These are phyloP conservation scores for Plestiodon gilberti DNA, from an alignment of 2,113 vertebrate species.

Conservation along the genomic window DNA sequence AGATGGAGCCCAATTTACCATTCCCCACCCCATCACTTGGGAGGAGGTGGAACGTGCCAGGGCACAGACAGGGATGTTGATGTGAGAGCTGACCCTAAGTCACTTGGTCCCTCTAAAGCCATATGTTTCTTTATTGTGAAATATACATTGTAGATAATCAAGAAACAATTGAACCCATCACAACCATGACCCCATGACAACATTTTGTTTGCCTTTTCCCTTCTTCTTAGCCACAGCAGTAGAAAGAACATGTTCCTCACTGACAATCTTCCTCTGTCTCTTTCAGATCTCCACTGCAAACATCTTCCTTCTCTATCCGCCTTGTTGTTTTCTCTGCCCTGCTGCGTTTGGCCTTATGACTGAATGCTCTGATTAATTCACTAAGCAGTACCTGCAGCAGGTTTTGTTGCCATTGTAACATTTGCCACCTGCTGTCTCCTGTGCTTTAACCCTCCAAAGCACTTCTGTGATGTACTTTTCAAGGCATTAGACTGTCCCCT, in stretches of 20 bases:
- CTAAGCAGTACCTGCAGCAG: not conserved
- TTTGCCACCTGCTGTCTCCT: not conserved
- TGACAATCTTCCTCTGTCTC: conserved; percentile 8
- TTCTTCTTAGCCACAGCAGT: not conserved
- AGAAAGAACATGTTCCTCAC: conserved; percentile 18
- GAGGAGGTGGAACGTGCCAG: no score
- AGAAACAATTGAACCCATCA: conserved; percentile 4
- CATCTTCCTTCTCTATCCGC: not conserved
- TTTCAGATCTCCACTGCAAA: conserved; percentile 24
- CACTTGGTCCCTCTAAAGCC: not conserved
- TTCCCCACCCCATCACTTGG: no score
- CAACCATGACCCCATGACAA: not conserved
- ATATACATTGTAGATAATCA: not conserved
- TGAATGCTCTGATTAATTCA: not conserved
- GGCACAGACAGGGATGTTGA: no score
- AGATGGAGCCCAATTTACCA: no score
- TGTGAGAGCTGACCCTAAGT: not conserved
- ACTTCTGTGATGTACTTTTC: not conserved
- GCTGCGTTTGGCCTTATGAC: not conserved
- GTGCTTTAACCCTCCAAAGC: not conserved
- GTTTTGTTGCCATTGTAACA: not conserved
- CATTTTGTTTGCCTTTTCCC: not conserved
- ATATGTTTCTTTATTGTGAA: not conserved
- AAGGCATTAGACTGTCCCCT: not conserved
- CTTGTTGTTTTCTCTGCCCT: conserved; percentile 27